Evolutionary conservation across 2,113 vertebrate species (phyloP).

Genomic region (Odontesthes bonariensis): DNA sequence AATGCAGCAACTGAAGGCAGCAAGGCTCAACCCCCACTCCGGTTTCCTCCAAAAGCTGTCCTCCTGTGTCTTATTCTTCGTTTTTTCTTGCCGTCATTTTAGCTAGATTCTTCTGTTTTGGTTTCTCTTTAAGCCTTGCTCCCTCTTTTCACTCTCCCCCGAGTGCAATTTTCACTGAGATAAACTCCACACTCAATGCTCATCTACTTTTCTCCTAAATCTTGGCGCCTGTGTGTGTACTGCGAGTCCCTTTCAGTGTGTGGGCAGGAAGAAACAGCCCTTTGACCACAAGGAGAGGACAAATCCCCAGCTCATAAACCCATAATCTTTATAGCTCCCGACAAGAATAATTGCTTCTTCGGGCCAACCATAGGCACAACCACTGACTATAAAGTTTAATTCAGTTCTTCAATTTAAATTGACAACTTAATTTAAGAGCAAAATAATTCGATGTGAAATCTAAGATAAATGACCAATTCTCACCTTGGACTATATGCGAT

Average conservation of each 20-base stretch:
- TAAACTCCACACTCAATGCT: slow-evolving; percentile 60
- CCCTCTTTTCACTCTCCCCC: slow-evolving; percentile 36
- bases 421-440: slow-evolving; percentile 38
- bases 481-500: slow-evolving; percentile 38
- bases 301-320: slow-evolving; percentile 66
- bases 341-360: slow-evolving; percentile 57
- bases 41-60: slow-evolving; percentile 1
- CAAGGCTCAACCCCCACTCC: not conserved
- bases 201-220: slow-evolving; percentile 67
- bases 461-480: slow-evolving; percentile 25
- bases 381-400: slow-evolving; percentile 36
- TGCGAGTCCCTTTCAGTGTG: slow-evolving; percentile 42
- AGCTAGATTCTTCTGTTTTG: slow-evolving; percentile 43
- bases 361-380: slow-evolving; percentile 41
- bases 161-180: slow-evolving; percentile 56
- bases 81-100: slow-evolving; percentile 12
- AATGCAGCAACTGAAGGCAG: slow-evolving; percentile 2
- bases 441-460: slow-evolving; percentile 31
- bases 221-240: slow-evolving; percentile 40
- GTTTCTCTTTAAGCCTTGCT: not conserved
- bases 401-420: slow-evolving; percentile 29
- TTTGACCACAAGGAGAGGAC: slow-evolving; percentile 63
- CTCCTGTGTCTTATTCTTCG: not conserved
- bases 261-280: slow-evolving; percentile 41
- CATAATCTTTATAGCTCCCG: slow-evolving; percentile 64